Evolutionary conservation across 2,888 invertebrate species (phyloP).

Genomic region (Epirrhoe alternata): DNA sequence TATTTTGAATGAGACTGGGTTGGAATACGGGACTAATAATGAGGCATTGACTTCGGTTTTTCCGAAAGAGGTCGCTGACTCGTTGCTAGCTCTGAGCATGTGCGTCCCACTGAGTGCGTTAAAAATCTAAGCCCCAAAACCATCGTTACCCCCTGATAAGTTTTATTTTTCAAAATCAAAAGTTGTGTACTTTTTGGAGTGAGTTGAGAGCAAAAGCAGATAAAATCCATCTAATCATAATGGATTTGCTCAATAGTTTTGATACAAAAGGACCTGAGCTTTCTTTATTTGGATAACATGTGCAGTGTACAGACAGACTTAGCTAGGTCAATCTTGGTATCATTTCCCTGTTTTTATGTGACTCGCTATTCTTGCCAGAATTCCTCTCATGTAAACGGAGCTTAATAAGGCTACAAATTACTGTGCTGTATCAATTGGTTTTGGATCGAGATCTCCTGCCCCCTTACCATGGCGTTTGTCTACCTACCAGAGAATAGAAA

Average conservation of each 20-base stretch:
- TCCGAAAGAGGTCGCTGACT: no score
- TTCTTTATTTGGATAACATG: conserved; percentile 45
- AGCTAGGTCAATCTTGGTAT: conserved; percentile 6
- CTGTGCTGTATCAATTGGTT: background rate
- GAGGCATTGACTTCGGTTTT: no score
- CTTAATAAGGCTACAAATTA: background rate
- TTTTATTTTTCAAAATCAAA: no score
- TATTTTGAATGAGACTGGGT: no score
- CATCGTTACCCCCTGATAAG: no score
- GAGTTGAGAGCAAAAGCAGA: conserved; percentile 9
- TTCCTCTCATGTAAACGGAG: background rate
- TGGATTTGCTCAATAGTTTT: conserved; percentile 62
- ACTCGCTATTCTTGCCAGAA: background rate
- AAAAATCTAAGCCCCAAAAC: no score
- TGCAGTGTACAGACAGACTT: conserved; percentile 33
- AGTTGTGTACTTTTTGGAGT: background rate
- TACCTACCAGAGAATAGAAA: no score
- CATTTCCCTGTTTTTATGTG: background rate
- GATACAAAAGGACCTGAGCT: conserved; percentile 61
- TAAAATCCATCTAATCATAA: conserved; percentile 34
- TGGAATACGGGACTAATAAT: no score
- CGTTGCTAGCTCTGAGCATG: no score
- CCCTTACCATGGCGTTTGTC: no score
- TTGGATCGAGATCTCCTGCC: no score
- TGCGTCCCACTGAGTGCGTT: no score